These are phyloP conservation scores for Hyles euphorbiae DNA, from an alignment of 1,140 invertebrate genomes.

Conservation along the genomic window DNA sequence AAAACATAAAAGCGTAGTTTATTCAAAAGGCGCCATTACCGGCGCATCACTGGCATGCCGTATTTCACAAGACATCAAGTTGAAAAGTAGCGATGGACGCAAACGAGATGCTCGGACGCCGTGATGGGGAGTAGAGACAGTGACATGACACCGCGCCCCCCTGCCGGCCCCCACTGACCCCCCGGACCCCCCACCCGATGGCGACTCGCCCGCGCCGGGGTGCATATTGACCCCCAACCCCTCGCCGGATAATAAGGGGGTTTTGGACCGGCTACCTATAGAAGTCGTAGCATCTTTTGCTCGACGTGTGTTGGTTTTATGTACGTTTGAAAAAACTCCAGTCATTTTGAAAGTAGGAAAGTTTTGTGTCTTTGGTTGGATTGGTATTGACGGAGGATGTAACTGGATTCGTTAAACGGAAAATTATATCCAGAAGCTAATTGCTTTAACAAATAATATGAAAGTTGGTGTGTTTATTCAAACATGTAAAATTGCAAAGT, in stretches of 20 bases:
- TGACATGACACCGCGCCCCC: slow-evolving; percentile 57
- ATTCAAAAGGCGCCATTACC: not conserved
- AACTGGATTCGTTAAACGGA: too few species aligned
- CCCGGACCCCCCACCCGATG: slow-evolving; percentile 9
- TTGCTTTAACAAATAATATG: too few species aligned
- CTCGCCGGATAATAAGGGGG: slow-evolving; percentile 54
- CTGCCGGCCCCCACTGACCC: slow-evolving; percentile 3
- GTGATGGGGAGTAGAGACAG: slow-evolving; percentile 61
- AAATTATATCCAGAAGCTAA: too few species aligned
- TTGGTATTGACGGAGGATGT: too few species aligned
- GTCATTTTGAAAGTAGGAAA: not conserved
- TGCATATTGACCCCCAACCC: slow-evolving; percentile 28
- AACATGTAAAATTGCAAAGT: too few species aligned
- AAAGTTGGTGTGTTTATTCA: too few species aligned
- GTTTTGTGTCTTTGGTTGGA: not conserved
- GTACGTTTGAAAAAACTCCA: not conserved
- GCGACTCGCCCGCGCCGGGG: not conserved
- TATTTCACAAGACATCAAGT: slow-evolving; percentile 47
- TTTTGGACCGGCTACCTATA: slow-evolving; percentile 20
- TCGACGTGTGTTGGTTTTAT: slow-evolving; percentile 4
- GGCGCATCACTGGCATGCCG: slow-evolving; percentile 10
- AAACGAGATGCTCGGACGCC: slow-evolving; percentile 53
- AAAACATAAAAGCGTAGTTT: too few species aligned
- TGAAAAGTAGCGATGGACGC: slow-evolving; percentile 43
- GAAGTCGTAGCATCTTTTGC: slow-evolving; percentile 33